These are phyloP conservation scores for Eudemis profundana DNA, from an alignment of 2,888 invertebrate species.

Conservation along the genomic window DNA sequence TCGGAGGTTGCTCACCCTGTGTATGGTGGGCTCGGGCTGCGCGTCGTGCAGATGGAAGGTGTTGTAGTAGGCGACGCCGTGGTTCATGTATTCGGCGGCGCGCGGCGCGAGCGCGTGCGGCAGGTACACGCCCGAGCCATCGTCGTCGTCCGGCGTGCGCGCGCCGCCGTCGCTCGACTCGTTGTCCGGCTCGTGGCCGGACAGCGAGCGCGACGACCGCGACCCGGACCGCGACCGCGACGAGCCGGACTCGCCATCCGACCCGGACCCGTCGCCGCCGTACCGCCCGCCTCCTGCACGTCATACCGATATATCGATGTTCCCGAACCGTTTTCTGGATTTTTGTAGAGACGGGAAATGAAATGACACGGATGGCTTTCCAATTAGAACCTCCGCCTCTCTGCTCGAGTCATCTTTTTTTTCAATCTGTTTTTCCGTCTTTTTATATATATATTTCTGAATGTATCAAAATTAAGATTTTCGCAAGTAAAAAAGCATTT, in stretches of 20 bases:
- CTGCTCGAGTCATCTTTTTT: no score
- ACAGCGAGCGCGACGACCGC: conserved; percentile 86
- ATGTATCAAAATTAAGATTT: no score
- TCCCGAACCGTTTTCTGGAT: no score
- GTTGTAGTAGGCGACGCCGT: conserved; percentile 86
- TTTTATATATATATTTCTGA: no score
- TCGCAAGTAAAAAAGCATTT: no score
- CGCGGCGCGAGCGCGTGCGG: conserved; percentile 86
- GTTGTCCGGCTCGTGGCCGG: conserved; percentile 91
- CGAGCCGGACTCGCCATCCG: conserved; percentile 87
- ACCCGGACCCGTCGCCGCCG: conserved; percentile 85
- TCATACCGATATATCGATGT: no score
- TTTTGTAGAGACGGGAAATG: no score
- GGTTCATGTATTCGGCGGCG: conserved; percentile 77
- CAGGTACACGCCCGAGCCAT: conserved; percentile 86
- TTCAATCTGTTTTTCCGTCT: no score
- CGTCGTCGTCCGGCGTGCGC: conserved; percentile 88
- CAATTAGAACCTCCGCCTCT: no score
- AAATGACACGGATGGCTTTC: no score
- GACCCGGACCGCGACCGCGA: conserved; percentile 67
- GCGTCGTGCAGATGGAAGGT: conserved; percentile 71
- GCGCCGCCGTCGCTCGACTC: conserved; percentile 91
- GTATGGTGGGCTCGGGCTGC: conserved; percentile 75
- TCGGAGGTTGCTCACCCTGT: conserved; percentile 77
- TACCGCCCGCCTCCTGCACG: conserved; percentile 88